A percentile compares a stretch with the other conserved stretches of the same genome.
Conservation (phyloP, 2,797 vertebrate genomes). For the Phoebastria nigripes region DNA sequence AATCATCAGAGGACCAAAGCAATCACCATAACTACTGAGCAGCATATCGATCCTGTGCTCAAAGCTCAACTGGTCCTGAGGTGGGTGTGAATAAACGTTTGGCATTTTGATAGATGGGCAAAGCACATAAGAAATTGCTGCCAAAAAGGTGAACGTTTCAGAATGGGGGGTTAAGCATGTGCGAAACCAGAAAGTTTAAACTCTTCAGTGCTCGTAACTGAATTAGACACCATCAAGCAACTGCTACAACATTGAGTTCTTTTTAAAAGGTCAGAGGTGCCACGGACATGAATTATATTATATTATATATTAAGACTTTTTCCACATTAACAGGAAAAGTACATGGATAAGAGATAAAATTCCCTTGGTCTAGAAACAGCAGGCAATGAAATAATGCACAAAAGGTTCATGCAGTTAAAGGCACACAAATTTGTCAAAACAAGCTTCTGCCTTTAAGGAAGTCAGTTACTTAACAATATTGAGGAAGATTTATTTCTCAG, state of each 20-base stretch:
- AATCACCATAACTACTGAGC: neutral
- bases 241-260: neutral
- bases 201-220: neutral
- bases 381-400: neutral
- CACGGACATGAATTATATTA: neutral
- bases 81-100: neutral
- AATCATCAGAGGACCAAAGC: neutral
- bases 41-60: neutral
- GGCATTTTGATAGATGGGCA: neutral
- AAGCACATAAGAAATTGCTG: neutral
- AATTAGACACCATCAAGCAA: neutral
- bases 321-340: neutral
- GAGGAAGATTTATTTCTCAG: neutral
- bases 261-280: neutral
- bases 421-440: neutral
- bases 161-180: neutral
- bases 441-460: slow-evolving; percentile 1
- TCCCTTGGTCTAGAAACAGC: neutral
- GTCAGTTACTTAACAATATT: neutral
- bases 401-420: neutral
- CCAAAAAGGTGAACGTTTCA: neutral
- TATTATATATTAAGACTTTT: neutral
- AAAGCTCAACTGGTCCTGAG: neutral
- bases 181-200: neutral
- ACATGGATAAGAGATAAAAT: neutral